phyloP scores from a whole-genome alignment of 2,113 vertebrate species.

The Hystrix brachyura region DNA sequence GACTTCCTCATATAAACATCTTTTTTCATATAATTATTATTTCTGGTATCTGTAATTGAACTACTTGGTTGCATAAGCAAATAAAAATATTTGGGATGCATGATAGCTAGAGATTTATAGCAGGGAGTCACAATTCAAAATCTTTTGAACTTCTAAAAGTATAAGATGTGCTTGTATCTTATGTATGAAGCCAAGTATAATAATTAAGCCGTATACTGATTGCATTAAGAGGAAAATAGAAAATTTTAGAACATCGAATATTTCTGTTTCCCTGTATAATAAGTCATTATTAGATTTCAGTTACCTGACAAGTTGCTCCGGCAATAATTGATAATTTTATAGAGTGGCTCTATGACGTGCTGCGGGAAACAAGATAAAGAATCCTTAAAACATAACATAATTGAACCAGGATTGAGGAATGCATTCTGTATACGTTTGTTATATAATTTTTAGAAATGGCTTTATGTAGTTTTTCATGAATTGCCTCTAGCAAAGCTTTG shows the following conservation, averaged over 20 bases:
- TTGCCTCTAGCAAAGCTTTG: neutral
- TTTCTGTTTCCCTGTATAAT: neutral
- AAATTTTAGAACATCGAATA: neutral
- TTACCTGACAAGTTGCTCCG: neutral
- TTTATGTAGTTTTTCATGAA: neutral
- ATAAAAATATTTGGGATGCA: neutral
- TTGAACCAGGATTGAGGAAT: neutral
- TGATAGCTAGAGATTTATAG: neutral
- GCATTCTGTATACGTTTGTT: neutral
- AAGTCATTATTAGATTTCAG: neutral
- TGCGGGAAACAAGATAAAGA: neutral
- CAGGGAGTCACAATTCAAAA: neutral
- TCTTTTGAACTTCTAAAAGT: neutral
- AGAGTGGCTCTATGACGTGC: neutral
- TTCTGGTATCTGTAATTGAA: neutral
- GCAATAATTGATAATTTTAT: conserved; percentile 12
- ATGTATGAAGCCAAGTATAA: neutral
- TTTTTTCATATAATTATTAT: conserved; percentile 16
- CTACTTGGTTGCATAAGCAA: conserved; percentile 20
- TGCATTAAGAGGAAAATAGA: conserved; percentile 11
- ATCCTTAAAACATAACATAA: neutral
- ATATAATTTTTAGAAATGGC: neutral
- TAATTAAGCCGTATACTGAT: neutral
- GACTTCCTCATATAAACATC: neutral
- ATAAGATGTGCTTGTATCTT: neutral